phyloP scores from a whole-genome alignment of 2,797 vertebrate species.

The Chromis chromis region DNA sequence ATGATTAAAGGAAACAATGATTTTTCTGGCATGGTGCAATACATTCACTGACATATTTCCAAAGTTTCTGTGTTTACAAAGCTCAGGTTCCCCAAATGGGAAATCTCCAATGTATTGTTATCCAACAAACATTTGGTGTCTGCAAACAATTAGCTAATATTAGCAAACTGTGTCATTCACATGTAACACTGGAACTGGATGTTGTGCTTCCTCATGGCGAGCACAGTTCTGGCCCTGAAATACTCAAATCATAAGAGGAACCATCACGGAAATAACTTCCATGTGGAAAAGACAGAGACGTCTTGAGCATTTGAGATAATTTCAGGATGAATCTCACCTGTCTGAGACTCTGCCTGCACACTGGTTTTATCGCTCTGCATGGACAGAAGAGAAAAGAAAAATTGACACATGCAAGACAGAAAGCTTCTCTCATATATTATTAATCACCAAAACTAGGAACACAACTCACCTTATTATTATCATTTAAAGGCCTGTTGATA shows the following conservation, averaged over 20 bases:
- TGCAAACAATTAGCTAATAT: slow-evolving; percentile 22
- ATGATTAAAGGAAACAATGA: slow-evolving; percentile 41
- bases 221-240: no score
- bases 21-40: slow-evolving; percentile 36
- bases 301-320: slow-evolving; percentile 1
- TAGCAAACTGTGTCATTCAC: slow-evolving; percentile 5
- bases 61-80: slow-evolving; percentile 32
- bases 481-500: slow-evolving; percentile 95
- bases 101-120: slow-evolving; percentile 2
- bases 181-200: slow-evolving; percentile 10
- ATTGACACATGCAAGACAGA: slow-evolving; percentile 54
- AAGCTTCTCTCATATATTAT: background rate
- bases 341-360: slow-evolving; percentile 92
- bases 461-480: slow-evolving; percentile 93
- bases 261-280: background rate
- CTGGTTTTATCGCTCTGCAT: slow-evolving; percentile 89
- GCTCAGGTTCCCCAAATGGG: slow-evolving; percentile 12
- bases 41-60: slow-evolving; percentile 25
- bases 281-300: background rate
- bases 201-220: slow-evolving; percentile 20
- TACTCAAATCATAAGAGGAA: background rate
- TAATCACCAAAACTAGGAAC: slow-evolving; percentile 32
- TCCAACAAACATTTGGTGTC: slow-evolving; percentile 27
- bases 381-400: slow-evolving; percentile 44
- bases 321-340: slow-evolving; percentile 85